Evolutionary conservation across 2,113 vertebrate species (phyloP), one percentile per base, ranked within the genome.

Genomic region (Pogonocichla stellata): DNA sequence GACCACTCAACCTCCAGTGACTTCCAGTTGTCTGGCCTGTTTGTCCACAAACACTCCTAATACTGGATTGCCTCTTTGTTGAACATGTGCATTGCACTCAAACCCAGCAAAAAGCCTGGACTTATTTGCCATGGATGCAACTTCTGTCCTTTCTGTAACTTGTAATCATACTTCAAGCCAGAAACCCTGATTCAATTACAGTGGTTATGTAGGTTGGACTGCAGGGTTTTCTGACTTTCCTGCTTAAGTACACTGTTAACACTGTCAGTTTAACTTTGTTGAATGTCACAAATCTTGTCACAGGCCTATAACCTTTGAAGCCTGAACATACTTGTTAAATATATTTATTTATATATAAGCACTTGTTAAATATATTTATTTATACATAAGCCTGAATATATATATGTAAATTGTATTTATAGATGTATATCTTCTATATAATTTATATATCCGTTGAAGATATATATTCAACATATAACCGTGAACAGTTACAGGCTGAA

Each of bases 71-170:
- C 33, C 53, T 87, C 60, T 83, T 75, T 20, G 56, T 78, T 86
- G 62, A 80, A 54, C 25, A 57, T 5, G 33, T 48, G 28, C 51
- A 34, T 14, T 67, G 57, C 25, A 50, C 61, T 60, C 47, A 81
- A 86, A 67, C 31, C 26, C 47, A 77, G 57, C 23, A 81, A 84
- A 91, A 87, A 2, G 5, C 42, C 26, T 8, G 5, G 54, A 14
- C 66, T 19, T 45, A 19, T 20, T 45, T 90, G 54, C 58, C 42
- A 25, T 18, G 34, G 57, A 75, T 29, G n/a, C 62, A 72, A 53
- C 73, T 84, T 86, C 69, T 94, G 33, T 83, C 88, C 73, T 65
- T 91, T 93, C 73, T 90, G 54, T 61, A 80, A 92, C 84, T 94
- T 91, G 66, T 62, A 95, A 92, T 91, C 53, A 69, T 45, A 33